Base-by-base conservation (phyloP, 2,888 invertebrate genomes). In the Drosophila borealis region DNA sequence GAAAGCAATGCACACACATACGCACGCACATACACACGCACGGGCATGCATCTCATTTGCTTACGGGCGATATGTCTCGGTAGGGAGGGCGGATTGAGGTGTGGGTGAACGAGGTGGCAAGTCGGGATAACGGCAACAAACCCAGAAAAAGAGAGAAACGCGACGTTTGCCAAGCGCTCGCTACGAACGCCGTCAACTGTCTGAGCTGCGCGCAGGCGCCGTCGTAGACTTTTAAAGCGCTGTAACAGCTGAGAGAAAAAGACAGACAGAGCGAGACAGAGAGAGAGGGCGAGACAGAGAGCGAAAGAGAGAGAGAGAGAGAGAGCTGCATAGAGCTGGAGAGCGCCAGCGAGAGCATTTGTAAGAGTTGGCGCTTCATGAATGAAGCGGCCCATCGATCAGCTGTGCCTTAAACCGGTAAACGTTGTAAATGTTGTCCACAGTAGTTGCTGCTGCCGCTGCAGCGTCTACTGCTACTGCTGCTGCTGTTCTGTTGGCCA, bases 151-250 rank as follows among this genome's bases (percentile, higher is more conserved):
- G 36, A 59, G 41, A 50, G 37, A 53, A 66, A 62, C 80, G 81
- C 88, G 81, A 77, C 80, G 82, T 68, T 57, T 74, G 69, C 65
- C 74, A 72, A 78, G 80, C 86, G 88, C 73, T 83, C 81, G 65
- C 65, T 74, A 63, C 79, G 80, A 89, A 86, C 84, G 84, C 85
- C 80, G 67, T 85, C 79, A 78, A 89, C 89, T 78, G 80, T 89
- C 80, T 89, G 89, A 86, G 78, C 80, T 73, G 74, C 70, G 83
- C 81, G 75, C 70, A 70, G 73, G 74, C 76, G 71, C 79, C 54
- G 68, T 51, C 70, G 49, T 69, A 55, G 37, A 71, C 73, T 86
- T 86, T 88, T 78, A 88, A 84, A 70, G 63, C 74, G 48, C 66
- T 64, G 73, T 66, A 63, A 57, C 63, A 34, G 48, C 55, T 4